A percentile compares a stretch with the other conserved stretches of the same genome.
Evolutionary conservation across 2,797 vertebrate species (phyloP).

Genomic region (Argya squamiceps): DNA sequence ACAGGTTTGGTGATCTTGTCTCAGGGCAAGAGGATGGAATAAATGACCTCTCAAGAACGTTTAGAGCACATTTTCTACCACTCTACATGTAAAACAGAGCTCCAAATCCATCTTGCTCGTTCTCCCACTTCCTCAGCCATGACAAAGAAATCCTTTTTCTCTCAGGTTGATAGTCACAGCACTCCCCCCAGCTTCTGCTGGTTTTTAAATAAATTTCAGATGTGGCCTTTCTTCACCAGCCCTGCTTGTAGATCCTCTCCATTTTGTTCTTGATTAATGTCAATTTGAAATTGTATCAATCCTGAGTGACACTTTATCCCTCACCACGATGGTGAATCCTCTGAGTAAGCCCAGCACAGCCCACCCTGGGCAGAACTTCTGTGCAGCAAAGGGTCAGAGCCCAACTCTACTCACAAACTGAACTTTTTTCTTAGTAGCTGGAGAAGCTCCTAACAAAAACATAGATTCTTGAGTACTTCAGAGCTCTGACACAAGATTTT

Average conservation of each 20-base stretch:
- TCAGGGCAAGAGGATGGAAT: neutral
- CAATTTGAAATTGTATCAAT: neutral
- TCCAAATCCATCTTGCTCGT: neutral
- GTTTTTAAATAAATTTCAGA: neutral
- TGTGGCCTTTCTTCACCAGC: neutral
- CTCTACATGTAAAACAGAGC: neutral
- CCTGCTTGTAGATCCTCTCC: neutral
- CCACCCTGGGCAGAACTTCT: neutral
- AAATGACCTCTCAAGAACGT: neutral
- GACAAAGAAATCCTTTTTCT: neutral
- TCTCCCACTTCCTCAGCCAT: neutral
- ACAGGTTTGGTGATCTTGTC: neutral
- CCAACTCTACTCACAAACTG: neutral
- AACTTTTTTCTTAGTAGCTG: neutral
- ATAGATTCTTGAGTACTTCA: neutral
- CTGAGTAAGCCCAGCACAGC: neutral
- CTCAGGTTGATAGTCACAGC: neutral
- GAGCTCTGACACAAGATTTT: neutral
- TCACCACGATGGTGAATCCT: neutral
- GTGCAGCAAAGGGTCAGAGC: neutral
- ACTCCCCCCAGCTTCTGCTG: neutral
- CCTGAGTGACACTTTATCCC: neutral
- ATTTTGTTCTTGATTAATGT: neutral
- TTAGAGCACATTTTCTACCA: neutral
- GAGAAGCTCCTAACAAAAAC: neutral